These are phyloP conservation scores for Agrotis exclamationis DNA, from an alignment of 2,888 invertebrate species.

Conservation along the genomic window DNA sequence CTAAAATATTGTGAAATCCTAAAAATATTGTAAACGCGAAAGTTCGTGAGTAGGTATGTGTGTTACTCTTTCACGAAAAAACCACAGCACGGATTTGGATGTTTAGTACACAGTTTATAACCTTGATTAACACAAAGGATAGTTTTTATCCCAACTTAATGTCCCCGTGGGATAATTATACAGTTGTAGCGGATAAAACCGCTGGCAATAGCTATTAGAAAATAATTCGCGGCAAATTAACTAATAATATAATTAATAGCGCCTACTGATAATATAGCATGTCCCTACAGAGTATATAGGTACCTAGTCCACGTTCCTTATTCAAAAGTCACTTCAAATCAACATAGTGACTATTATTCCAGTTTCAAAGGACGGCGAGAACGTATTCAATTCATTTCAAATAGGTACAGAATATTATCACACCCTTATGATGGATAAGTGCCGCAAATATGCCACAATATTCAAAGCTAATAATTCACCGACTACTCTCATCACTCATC, in stretches of 20 bases:
- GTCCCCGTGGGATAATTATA: too few relatives aligned
- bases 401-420: conserved; percentile 26
- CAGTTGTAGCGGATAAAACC: too few relatives aligned
- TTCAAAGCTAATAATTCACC: conserved; percentile 41
- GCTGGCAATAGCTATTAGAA: neutral
- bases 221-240: neutral
- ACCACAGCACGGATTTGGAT: too few relatives aligned
- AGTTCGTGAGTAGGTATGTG: too few relatives aligned
- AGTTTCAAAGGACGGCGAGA: neutral
- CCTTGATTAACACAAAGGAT: too few relatives aligned
- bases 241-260: neutral
- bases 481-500: conserved; percentile 44
- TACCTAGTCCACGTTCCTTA: neutral
- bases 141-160: too few relatives aligned
- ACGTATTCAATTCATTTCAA: conserved; percentile 12
- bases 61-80: too few relatives aligned
- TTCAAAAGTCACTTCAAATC: conserved; percentile 18
- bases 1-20: neutral
- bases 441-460: conserved; percentile 42
- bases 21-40: too few relatives aligned
- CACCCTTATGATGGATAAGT: conserved; percentile 47
- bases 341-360: neutral
- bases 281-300: too few relatives aligned
- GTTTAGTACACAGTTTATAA: too few relatives aligned
- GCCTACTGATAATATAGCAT: neutral